These are phyloP conservation scores for Hippopotamus amphibius DNA, from an alignment of 2,113 vertebrate species.

Conservation along the genomic window DNA sequence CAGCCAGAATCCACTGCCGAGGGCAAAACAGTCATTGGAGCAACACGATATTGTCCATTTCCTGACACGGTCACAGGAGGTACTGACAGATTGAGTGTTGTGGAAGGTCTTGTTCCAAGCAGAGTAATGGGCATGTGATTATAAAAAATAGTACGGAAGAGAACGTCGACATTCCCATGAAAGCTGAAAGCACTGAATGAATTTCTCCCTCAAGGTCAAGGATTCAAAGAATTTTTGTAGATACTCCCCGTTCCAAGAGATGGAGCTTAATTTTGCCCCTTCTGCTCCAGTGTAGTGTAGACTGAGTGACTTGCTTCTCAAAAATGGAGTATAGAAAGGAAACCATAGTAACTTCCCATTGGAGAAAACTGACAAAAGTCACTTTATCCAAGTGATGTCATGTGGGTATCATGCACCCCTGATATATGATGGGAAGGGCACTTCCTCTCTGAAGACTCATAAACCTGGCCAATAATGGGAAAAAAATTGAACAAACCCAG, in stretches of 20 bases:
- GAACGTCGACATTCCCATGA: not conserved
- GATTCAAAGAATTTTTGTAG: not conserved
- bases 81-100: slow-evolving; percentile 44
- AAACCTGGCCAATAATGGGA: not conserved
- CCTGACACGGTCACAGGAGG: not conserved
- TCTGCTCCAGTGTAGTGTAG: not conserved
- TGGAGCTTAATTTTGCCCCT: not conserved
- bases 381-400: not conserved
- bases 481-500: not conserved
- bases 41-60: slow-evolving; percentile 43
- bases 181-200: not conserved
- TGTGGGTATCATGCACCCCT: rapidly evolving
- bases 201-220: not conserved
- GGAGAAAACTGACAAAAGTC: not conserved
- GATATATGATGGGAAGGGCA: not conserved
- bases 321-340: not conserved
- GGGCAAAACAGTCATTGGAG: not conserved
- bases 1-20: slow-evolving; percentile 1
- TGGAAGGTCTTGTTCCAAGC: not conserved
- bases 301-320: not conserved
- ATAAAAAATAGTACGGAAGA: not conserved
- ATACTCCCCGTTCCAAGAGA: not conserved
- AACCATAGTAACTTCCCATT: not conserved
- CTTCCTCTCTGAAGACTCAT: not conserved
- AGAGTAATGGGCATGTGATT: not conserved